Evolutionary conservation across 1,140 invertebrate species (phyloP).

Genomic region (Mamestra configurata): DNA sequence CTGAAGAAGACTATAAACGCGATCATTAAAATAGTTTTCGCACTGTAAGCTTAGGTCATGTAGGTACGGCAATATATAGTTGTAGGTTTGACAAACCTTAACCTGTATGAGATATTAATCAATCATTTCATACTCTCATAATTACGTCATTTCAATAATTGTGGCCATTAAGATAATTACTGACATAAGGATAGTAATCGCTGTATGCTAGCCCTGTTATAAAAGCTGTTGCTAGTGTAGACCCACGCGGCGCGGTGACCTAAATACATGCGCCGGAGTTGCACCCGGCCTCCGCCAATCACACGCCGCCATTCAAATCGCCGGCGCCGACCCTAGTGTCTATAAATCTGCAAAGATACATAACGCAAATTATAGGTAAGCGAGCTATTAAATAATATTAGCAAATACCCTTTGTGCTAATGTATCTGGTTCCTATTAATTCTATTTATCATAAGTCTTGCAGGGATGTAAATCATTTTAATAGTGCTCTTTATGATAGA

Average conservation of each 20-base stretch:
- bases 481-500: slow-evolving; percentile 14
- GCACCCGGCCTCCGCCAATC: slow-evolving; percentile 82
- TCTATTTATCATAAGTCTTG: slow-evolving; percentile 30
- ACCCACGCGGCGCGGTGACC: slow-evolving; percentile 83
- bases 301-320: slow-evolving; percentile 77
- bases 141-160: slow-evolving; percentile 29
- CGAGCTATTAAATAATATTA: slow-evolving; percentile 66
- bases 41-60: neutral
- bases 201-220: slow-evolving; percentile 51
- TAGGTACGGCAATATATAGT: too few relatives aligned
- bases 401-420: slow-evolving; percentile 68
- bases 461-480: slow-evolving; percentile 36
- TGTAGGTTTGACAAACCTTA: slow-evolving; percentile 5
- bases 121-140: slow-evolving; percentile 15
- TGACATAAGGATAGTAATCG: slow-evolving; percentile 43
- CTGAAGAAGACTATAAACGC: too few relatives aligned
- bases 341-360: slow-evolving; percentile 70
- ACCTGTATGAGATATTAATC: slow-evolving; percentile 1
- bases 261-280: slow-evolving; percentile 79
- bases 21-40: too few relatives aligned
- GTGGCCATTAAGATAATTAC: slow-evolving; percentile 36
- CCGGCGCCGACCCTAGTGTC: slow-evolving; percentile 76
- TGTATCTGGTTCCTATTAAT: slow-evolving; percentile 44
- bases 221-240: slow-evolving; percentile 72
- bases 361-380: slow-evolving; percentile 64